Evolutionary conservation across 2,888 invertebrate species (phyloP), one percentile per base, ranked within the genome.

Genomic region (Drosophila leonis): DNA sequence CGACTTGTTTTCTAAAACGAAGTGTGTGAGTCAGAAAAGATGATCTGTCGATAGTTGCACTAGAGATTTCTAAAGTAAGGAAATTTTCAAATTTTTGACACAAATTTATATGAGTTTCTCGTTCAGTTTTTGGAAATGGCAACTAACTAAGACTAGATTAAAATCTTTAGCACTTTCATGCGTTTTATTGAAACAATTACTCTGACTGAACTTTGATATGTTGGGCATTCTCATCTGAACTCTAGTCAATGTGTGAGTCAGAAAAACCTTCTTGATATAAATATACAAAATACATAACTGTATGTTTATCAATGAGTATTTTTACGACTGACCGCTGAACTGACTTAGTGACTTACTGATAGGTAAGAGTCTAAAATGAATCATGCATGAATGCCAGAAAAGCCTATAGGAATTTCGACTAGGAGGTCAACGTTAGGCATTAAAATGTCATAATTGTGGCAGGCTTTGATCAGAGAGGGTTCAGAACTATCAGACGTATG

Each of bases 1-100:
- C 60, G 18, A 56, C 20, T 15, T 29, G 42, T n/a, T 35, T 49
- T 55, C 48, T 42, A 37, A 55, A 49, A 12, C 31, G 15, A 44
- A 39, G 6, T 44, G n/a, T 29, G 29, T 31, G 15, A 29, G 18
- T 54, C 33, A 27, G 37, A 12, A 13, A 33, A 39, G 9, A 9
- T 44, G 52, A 18, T 41, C 27, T 41, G 55, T 7, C 13, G 12
- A n/a, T 5, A 12, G 6, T 9, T 24, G 7, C 12, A 35, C 8
- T 15, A 24, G 12, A 12, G 20, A 8, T 42, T 39, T 8, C 1
- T 13, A 4, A 33, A 8, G 3, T 31, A 6, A 15, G 6, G 4
- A 35, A 5, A 33, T 9, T 33, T 12, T 24, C 0, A 13, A 51
- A 24, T 15, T 12, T 12, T 9, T 15, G 12, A 39, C n/a, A 39